Conservation (phyloP, 1,140 invertebrate genomes). For the Dryas iulia region DNA sequence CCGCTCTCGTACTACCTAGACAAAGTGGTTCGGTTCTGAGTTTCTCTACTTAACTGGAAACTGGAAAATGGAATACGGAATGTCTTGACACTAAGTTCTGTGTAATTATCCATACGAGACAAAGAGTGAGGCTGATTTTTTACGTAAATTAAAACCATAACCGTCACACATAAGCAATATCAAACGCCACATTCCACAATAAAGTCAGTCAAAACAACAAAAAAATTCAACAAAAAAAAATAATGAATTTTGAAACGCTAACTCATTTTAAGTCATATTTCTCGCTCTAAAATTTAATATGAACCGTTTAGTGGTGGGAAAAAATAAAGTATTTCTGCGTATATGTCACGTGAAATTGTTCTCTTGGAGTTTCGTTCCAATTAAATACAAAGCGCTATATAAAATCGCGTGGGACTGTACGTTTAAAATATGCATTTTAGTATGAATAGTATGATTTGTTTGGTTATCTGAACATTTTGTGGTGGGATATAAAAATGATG, state of each 20-base stretch:
- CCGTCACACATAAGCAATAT: not conserved
- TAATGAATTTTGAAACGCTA: slow-evolving; percentile 21
- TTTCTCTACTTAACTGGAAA: no score
- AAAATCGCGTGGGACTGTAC: slow-evolving; percentile 19
- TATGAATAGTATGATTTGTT: not conserved
- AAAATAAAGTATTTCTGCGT: slow-evolving; percentile 17
- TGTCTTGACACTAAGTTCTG: no score
- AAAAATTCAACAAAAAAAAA: not conserved
- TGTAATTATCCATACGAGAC: no score
- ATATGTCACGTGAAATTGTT: slow-evolving; percentile 34
- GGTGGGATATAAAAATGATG: not conserved
- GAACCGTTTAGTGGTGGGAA: slow-evolving; percentile 22
- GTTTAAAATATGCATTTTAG: not conserved
- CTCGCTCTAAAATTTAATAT: slow-evolving; percentile 28
- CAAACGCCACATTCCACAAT: not conserved
- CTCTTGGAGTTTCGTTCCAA: slow-evolving; percentile 32
- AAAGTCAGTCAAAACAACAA: not conserved
- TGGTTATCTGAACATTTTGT: not conserved
- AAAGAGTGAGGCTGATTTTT: no score
- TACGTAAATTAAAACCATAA: not conserved
- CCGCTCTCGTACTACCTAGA: no score
- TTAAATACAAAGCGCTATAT: slow-evolving; percentile 31
- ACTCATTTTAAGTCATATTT: slow-evolving; percentile 17
- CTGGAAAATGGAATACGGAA: no score
- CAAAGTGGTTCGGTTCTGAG: no score